These are phyloP conservation scores for Coryphaenoides rupestris DNA, from an alignment of 2,113 vertebrate species.

Conservation along the genomic window DNA sequence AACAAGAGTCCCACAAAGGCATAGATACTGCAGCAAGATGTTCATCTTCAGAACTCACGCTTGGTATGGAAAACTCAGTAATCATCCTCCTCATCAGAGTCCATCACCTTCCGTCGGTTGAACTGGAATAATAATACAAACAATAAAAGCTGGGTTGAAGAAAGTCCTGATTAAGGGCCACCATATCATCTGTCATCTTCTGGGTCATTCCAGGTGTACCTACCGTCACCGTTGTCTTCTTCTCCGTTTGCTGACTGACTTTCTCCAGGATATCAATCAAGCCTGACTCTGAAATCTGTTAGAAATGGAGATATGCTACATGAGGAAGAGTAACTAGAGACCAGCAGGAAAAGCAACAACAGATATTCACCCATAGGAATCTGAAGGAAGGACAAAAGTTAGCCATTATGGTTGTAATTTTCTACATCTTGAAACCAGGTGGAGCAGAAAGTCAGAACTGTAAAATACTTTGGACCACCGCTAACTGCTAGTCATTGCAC, in stretches of 20 bases:
- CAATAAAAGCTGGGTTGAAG: no score
- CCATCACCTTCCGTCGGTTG: constrained; percentile 94
- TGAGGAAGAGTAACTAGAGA: not conserved
- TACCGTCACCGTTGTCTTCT: constrained; percentile 95
- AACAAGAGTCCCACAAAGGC: constrained; percentile 40
- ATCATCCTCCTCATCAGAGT: constrained; percentile 94
- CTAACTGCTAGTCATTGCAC: no score
- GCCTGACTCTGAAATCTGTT: constrained; percentile 88
- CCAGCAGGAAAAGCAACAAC: no score
- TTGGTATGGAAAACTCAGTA: constrained; percentile 30
- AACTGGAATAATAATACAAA: constrained; percentile 74
- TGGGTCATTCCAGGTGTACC: constrained; percentile 26
- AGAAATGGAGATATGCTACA: constrained; percentile 3
- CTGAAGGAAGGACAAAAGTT: no score
- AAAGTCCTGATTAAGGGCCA: not conserved
- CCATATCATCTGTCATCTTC: not conserved
- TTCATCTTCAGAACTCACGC: constrained; percentile 12
- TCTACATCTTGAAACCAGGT: no score
- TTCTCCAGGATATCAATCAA: constrained; percentile 98
- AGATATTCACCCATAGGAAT: no score
- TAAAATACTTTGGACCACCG: no score
- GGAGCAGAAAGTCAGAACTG: no score
- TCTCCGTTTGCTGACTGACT: constrained; percentile 96
- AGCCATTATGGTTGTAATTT: no score
- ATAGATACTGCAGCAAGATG: constrained; percentile 16